Base-by-base conservation (phyloP, 92 coral and sea anemone genomes). In the Micromussa lordhowensis region DNA sequence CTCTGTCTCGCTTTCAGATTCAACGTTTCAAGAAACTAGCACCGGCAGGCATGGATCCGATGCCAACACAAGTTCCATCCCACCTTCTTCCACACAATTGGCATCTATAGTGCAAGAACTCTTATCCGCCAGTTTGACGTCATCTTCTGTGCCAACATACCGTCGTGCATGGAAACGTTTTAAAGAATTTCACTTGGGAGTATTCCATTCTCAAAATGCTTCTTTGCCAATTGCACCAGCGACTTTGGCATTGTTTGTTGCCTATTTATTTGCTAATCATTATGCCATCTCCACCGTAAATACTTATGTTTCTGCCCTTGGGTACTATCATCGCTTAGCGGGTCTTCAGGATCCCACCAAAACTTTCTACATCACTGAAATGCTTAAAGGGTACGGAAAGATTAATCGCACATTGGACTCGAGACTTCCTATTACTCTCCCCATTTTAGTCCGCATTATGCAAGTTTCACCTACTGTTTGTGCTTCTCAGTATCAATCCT, bases 51-150 rank as follows among this genome's bases (percentile, higher is more conserved):
- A 36, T 91, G 93, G 58, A 80, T 70, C 69, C 21, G 16, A 71
- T 26, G 18, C 90, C 94, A 72, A 86, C 93, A 49, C 79, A 1
- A 32, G 86, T 91, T 19, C 94, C 94, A 11, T 78, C 18, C 11
- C 84, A 68, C 18, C 93, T 94, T 64, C 91, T 16, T 53, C 96
- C 96, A 36, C n/a, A n/a, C n/a, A n/a, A n/a, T n/a, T n/a, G n/a
- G n/a, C n/a, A n/a, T n/a, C 40, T 36, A 36, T 21, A 51, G 24
- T 81, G 17, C 48, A 73, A 15, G 34, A 36, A 13, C 77, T 93
- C 8, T 32, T 82, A 35, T 31, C 32, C 54, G 80, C 94, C 24
- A 93, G 96, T 66, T 74, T 91, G 7, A 92, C 87, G 87, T 78
- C 68, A 34, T 90, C 92, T n/a, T 90, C 94, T 5, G 51, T 93